Evolutionary conservation across 2,888 invertebrate species (phyloP), one percentile per base, ranked within the genome.

Genomic region (Parnassius apollo): DNA sequence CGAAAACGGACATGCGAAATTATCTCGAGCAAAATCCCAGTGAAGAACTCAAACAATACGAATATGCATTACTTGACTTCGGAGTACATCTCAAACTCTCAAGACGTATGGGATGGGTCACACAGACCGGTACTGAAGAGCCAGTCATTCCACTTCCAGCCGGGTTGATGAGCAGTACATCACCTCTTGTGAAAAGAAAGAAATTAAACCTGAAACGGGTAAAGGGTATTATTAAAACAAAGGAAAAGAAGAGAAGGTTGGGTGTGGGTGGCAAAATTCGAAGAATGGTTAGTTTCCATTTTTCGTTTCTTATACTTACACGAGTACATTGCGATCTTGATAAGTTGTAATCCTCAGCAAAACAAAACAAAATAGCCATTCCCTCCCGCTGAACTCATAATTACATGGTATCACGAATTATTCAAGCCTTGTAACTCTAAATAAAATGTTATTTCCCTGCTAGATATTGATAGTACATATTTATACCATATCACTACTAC

Each of bases 71-170:
- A 2, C 69, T 85, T 50, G 92, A 92, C 69, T 92, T 92, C 56
- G 89, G 91, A 1, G 83, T 87, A 0, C 92, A 92, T 68, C 70
- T 91, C 55, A 92, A 92, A 69, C 71, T 90, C 25, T 75, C 92
- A 0, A 74, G 91, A 0, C 81, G 89, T 0, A 82, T 92, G 76
- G 91, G 92, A 13, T 92, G 92, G 91, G 84, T 85, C 64, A 66
- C 74, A 0, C 71, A 66, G 13, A 80, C 82, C 0, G 75, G 75
- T 2, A 22, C 12, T 0, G 64, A 64, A 4, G 74, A 72, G 0
- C 76, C 77, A 0, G 71, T 76, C 1, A 65, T 71, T 0, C 72
- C 77, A 0, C 64, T 81, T 9, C 76, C 83, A 0, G 66, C 73
- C 0, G 78, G 73, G 3, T 69, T 73, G 0, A 67, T 78, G 1